Evolutionary conservation across 2,888 invertebrate species (phyloP).

Genomic region (Antheraea assamensis): DNA sequence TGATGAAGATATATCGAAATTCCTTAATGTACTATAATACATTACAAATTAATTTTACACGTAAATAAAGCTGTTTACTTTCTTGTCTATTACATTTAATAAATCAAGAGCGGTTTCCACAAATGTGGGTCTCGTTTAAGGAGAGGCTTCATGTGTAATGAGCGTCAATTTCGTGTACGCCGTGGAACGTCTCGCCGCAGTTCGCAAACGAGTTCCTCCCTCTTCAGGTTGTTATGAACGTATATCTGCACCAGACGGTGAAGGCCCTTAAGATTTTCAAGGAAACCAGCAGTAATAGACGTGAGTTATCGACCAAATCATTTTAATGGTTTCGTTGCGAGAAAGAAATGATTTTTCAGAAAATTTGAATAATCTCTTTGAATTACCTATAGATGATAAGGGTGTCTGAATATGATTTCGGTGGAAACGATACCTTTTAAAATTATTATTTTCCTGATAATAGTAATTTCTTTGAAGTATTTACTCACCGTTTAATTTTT

Average conservation of each 20-base stretch:
- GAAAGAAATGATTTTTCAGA: background rate
- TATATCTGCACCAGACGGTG: constrained; percentile 4
- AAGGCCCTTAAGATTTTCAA: background rate
- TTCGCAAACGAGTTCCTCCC: constrained; percentile 22
- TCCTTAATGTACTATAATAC: background rate
- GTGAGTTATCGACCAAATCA: background rate
- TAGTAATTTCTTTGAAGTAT: background rate
- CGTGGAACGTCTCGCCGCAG: constrained; percentile 28
- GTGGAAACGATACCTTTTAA: background rate
- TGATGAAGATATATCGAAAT: background rate
- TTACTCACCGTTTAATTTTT: background rate
- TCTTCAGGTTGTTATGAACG: background rate
- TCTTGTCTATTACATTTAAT: constrained; percentile 7
- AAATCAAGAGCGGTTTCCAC: constrained; percentile 13
- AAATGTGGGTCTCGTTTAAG: constrained; percentile 21
- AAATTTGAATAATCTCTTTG: too few species aligned
- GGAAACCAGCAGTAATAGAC: background rate
- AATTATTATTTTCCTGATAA: background rate
- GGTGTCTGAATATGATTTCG: background rate
- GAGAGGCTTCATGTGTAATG: constrained; percentile 27
- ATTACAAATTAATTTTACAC: background rate
- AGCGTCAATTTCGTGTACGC: constrained; percentile 36
- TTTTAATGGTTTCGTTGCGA: background rate
- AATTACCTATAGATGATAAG: background rate
- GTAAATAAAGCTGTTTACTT: background rate